Evolutionary conservation across 1,140 invertebrate species (phyloP).

Genomic region (Plectrocnemia conspersa): DNA sequence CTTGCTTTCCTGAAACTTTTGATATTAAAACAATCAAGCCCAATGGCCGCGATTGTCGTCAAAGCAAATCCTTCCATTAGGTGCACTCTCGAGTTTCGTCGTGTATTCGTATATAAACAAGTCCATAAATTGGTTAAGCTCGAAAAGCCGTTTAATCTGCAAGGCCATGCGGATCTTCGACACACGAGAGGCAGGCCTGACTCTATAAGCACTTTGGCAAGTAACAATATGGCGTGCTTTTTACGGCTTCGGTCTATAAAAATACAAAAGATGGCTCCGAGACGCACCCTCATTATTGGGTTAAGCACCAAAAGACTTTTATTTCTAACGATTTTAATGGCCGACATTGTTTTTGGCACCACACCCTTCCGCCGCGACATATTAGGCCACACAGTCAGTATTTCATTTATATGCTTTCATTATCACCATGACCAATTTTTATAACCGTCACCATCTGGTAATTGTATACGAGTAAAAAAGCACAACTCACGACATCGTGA

Average conservation of each 20-base stretch:
- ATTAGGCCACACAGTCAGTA: no score
- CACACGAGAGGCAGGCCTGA: background rate
- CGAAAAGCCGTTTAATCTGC: background rate
- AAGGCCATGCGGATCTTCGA: background rate
- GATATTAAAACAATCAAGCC: no score
- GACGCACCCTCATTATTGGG: slow-evolving; percentile 2
- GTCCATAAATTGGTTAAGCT: background rate
- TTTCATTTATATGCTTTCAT: no score
- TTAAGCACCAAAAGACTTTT: background rate
- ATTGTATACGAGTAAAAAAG: no score
- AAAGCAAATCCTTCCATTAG: no score
- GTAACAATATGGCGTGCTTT: background rate
- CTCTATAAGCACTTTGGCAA: slow-evolving; percentile 7
- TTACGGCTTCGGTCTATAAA: slow-evolving; percentile 5
- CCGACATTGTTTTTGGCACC: background rate
- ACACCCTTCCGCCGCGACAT: no score
- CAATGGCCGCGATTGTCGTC: no score
- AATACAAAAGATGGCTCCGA: slow-evolving; percentile 6
- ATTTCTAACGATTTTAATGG: background rate
- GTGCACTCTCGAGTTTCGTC: background rate
- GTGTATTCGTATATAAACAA: slow-evolving; percentile 1
- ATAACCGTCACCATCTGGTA: no score
- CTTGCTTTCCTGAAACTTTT: no score
- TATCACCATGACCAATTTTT: no score
- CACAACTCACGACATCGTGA: no score